phyloP scores from a whole-genome alignment of 2,797 vertebrate species.

The Hippocampus kuda region DNA sequence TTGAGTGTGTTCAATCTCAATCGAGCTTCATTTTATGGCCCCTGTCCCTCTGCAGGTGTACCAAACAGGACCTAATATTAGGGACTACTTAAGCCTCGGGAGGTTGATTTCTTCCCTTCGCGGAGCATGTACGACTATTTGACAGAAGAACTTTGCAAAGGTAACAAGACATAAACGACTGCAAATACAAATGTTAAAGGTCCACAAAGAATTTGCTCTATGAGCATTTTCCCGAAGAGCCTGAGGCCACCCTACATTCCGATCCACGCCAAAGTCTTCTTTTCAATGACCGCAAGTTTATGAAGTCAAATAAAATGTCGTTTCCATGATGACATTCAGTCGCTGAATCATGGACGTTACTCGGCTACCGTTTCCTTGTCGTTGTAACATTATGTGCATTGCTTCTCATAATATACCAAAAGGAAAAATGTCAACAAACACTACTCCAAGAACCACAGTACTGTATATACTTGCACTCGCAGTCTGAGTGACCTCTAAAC shows the following conservation, averaged over 20 bases:
- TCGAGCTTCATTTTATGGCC: neutral
- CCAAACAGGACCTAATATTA: constrained; percentile 1
- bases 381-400: too few species aligned
- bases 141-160: constrained; percentile 53
- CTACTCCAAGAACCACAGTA: too few species aligned
- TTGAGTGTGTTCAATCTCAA: neutral
- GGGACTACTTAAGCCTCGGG: neutral
- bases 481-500: too few species aligned
- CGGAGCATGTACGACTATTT: constrained; percentile 57
- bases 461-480: too few species aligned
- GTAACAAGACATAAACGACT: constrained; percentile 28
- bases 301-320: neutral
- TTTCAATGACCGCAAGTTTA: neutral
- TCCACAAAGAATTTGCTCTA: neutral
- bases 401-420: too few species aligned
- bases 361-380: too few species aligned
- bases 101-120: constrained; percentile 29
- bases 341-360: too few species aligned
- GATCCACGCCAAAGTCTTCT: neutral
- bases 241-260: neutral
- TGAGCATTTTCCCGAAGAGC: neutral
- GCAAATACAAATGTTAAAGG: neutral
- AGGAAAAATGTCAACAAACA: too few species aligned
- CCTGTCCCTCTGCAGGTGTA: constrained; percentile 21
- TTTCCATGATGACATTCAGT: too few species aligned